These are phyloP conservation scores for Pseudorectes ferrugineus DNA, from an alignment of 2,113 vertebrate species.

Conservation along the genomic window DNA sequence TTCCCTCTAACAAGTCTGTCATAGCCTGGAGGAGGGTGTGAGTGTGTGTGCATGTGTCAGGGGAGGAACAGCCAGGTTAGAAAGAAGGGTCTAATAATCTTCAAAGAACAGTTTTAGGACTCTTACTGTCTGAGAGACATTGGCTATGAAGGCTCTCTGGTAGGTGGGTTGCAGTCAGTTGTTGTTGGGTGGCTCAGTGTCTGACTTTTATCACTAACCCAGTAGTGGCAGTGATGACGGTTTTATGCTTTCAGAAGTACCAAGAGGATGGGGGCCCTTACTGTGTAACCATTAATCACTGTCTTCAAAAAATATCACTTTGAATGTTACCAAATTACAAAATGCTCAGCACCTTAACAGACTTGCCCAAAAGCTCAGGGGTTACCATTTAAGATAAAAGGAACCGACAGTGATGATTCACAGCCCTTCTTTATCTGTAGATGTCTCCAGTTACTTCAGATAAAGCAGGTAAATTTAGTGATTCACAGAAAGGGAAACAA, in stretches of 20 bases:
- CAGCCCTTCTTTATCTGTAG: neutral
- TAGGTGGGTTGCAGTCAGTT: neutral
- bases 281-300: neutral
- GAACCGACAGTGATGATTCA: neutral
- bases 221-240: neutral
- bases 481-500: neutral
- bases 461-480: neutral
- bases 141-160: neutral
- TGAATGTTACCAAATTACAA: neutral
- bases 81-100: slow-evolving; percentile 9
- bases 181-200: neutral
- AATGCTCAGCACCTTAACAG: neutral
- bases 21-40: slow-evolving; percentile 5
- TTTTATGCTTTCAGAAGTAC: neutral
- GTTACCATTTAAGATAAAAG: neutral
- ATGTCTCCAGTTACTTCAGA: neutral
- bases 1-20: slow-evolving; percentile 13
- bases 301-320: neutral
- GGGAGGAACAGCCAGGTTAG: neutral
- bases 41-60: neutral
- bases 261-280: neutral
- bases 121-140: neutral
- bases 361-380: neutral
- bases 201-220: neutral
- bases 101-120: neutral